These are phyloP conservation scores for Ceuthmochares aereus DNA, from an alignment of 2,113 vertebrate species.

Conservation along the genomic window DNA sequence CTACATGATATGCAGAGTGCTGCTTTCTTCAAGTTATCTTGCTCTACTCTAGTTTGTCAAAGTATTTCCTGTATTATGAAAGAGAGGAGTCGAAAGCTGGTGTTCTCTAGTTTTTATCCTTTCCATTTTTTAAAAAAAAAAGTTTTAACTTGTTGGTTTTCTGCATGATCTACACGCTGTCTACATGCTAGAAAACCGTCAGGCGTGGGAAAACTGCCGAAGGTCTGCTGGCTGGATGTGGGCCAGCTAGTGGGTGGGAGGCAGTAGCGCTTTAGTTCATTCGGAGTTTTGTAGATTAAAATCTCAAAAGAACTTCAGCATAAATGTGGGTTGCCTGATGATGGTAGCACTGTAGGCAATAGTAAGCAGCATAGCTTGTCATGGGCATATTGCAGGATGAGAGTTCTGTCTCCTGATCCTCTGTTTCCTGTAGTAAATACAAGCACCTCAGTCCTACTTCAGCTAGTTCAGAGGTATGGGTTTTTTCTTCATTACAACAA, in stretches of 20 bases:
- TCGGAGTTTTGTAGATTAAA: constrained; percentile 10
- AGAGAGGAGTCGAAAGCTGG: neutral
- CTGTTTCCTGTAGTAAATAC: neutral
- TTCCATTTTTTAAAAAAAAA: neutral
- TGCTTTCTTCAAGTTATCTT: constrained; percentile 18
- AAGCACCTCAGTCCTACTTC: neutral
- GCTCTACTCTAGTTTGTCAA: neutral
- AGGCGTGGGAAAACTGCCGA: constrained; percentile 37
- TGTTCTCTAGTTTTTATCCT: neutral
- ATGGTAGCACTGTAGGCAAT: neutral
- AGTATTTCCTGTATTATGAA: constrained; percentile 9
- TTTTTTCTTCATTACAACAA: neutral
- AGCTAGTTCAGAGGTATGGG: neutral
- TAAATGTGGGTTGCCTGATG: constrained; percentile 11
- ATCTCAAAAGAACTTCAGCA: neutral
- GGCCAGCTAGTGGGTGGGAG: constrained; percentile 40
- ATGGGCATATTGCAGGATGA: neutral
- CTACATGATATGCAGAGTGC: neutral
- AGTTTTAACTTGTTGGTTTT: neutral
- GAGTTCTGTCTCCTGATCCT: neutral
- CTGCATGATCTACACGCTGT: neutral
- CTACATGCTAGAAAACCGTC: constrained; percentile 4
- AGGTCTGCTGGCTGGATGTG: constrained; percentile 30
- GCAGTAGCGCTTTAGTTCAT: constrained; percentile 25
- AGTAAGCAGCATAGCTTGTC: constrained; percentile 15